These are phyloP conservation scores for Pseudomugil gertrudae DNA, from an alignment of 2,797 vertebrate species.

Conservation along the genomic window DNA sequence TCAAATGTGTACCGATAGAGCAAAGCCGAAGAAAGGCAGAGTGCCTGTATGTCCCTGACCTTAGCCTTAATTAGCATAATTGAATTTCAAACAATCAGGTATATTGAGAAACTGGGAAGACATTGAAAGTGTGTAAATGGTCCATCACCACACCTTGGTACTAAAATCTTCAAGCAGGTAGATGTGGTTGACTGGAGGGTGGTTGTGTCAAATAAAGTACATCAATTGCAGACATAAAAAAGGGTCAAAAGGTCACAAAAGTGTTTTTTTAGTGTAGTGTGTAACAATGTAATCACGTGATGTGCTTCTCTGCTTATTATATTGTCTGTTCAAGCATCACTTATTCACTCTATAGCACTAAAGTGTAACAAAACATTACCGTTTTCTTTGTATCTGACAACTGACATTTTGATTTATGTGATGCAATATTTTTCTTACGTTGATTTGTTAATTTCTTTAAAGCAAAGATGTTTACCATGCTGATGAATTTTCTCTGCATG, in stretches of 20 bases:
- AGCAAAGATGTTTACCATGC: not conserved
- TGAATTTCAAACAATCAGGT: constrained; percentile 80
- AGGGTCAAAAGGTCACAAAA: constrained; percentile 32
- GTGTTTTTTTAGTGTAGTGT: constrained; percentile 9
- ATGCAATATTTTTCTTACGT: not conserved
- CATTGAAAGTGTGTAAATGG: constrained; percentile 64
- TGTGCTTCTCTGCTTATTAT: not conserved
- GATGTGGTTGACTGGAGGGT: constrained; percentile 34
- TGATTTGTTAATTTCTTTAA: not conserved
- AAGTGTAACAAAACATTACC: not conserved
- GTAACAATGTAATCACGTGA: not conserved
- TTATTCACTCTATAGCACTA: not conserved
- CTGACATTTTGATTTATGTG: not conserved
- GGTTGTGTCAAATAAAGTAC: constrained; percentile 44
- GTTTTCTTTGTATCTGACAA: not conserved
- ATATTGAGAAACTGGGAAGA: constrained; percentile 64
- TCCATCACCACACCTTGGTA: constrained; percentile 51
- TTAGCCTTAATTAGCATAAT: constrained; percentile 77
- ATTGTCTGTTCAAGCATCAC: not conserved
- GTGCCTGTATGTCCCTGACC: constrained; percentile 65
- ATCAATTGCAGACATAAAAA: constrained; percentile 30
- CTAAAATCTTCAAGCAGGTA: constrained; percentile 48
- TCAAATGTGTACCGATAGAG: constrained; percentile 61
- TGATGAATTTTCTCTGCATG: not conserved
- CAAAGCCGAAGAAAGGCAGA: constrained; percentile 48